Evolutionary conservation across 2,113 vertebrate species (phyloP).

Genomic region (Patagioenas fasciata): DNA sequence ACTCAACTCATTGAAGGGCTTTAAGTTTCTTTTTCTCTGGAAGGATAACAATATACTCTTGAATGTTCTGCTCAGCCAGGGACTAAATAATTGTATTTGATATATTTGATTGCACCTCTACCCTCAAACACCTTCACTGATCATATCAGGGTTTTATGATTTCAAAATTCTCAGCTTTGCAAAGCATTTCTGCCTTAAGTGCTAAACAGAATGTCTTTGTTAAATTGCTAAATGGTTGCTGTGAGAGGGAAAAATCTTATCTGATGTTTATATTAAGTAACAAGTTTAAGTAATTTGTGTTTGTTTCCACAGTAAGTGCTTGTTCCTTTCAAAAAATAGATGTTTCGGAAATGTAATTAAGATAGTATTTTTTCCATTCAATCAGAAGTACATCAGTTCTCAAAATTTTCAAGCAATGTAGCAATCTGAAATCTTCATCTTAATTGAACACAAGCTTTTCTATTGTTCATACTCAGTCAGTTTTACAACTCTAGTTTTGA

Average conservation of each 20-base stretch:
- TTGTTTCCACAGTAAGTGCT: not conserved
- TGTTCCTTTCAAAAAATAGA: not conserved
- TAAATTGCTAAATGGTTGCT: not conserved
- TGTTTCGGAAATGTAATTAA: slow-evolving; percentile 46
- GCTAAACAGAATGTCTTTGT: not conserved
- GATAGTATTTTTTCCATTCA: not conserved
- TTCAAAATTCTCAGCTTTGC: not conserved
- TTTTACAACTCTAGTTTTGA: slow-evolving; percentile 14
- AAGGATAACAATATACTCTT: not conserved
- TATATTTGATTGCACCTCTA: not conserved
- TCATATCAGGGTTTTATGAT: not conserved
- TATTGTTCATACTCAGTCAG: slow-evolving; percentile 32
- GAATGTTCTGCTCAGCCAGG: not conserved
- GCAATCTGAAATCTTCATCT: slow-evolving; percentile 28
- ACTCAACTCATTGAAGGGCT: not conserved
- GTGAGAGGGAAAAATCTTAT: not conserved
- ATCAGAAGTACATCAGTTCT: not conserved
- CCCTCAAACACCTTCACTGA: not conserved
- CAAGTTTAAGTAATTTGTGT: not conserved
- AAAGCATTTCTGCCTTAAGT: not conserved
- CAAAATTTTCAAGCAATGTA: slow-evolving; percentile 15
- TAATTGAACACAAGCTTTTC: slow-evolving; percentile 8
- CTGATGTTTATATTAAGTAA: not conserved
- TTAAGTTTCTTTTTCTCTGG: not conserved
- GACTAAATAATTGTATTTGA: not conserved